Evolutionary conservation across 1,140 invertebrate genomes (phyloP).

Genomic region (Asbolus verrucosus): DNA sequence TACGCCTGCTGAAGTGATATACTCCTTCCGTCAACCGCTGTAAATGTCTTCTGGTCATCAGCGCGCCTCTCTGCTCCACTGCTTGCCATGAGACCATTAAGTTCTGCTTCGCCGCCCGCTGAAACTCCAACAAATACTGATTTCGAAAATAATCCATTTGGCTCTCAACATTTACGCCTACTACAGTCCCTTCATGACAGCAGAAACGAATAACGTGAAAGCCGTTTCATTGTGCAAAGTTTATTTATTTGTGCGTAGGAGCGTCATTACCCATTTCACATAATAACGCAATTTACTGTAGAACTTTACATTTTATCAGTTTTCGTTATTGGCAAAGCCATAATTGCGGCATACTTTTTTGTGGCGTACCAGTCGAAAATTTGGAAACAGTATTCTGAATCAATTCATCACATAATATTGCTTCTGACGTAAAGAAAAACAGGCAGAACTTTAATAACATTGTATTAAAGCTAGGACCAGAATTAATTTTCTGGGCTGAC

Average conservation of each 20-base stretch:
- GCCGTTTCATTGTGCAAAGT: constrained; percentile 31
- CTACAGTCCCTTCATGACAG: constrained; percentile 33
- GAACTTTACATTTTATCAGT: neutral
- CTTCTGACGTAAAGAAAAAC: constrained; percentile 60
- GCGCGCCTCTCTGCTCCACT: constrained; percentile 47
- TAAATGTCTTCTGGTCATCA: constrained; percentile 64
- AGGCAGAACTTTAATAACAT: constrained; percentile 58
- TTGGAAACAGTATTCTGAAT: constrained; percentile 47
- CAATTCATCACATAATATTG: constrained; percentile 60
- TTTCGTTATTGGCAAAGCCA: no score
- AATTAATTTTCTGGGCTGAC: constrained; percentile 63
- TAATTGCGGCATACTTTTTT: neutral
- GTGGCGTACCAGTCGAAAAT: neutral
- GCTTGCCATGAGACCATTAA: constrained; percentile 53
- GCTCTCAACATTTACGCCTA: constrained; percentile 47
- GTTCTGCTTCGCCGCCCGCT: constrained; percentile 57
- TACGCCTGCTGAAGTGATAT: constrained; percentile 60
- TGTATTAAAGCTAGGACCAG: constrained; percentile 60
- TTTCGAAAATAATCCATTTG: constrained; percentile 50
- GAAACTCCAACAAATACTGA: constrained; percentile 44
- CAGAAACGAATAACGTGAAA: constrained; percentile 30
- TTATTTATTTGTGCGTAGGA: constrained; percentile 30
- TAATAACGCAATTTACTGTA: no score
- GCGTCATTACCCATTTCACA: constrained; percentile 24
- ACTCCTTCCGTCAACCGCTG: constrained; percentile 63